Evolutionary conservation across 1,140 invertebrate species (phyloP), one percentile per base, ranked within the genome.

Genomic region (Camponotus vicinus): DNA sequence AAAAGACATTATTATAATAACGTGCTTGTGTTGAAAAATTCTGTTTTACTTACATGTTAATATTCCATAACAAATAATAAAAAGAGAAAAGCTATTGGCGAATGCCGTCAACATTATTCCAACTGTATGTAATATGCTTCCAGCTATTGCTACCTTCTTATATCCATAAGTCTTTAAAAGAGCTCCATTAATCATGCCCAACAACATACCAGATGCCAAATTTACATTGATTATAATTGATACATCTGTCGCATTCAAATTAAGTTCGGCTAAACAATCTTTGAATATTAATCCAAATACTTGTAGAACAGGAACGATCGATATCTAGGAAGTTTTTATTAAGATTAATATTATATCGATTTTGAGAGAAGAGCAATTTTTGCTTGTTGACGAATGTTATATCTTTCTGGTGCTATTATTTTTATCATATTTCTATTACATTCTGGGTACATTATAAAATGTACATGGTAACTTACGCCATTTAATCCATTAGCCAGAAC

Each of bases 231-330:
- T 95, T 32, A 96, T 95, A 34, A 96, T 89, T 5, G 95, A 94
- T 3, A 94, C 94, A 69, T 96, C 93, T 0, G 95, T 95, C 1
- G 94, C 94, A 21, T 93, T 92, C 18, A 96, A 85, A 3, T 96
- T 96, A 70, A 97, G 95, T 18, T 95, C 94, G 40, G 95, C 93
- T 37, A 97, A 95, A 85, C 96, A 96, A 73, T 96, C 95, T 45
- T 96, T 96, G 75, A 96, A 97, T 42, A 97, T 85, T 37, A 97
- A 93, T 6, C 96, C 97, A 83, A 97, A 97, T 2, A 96, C 96
- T 55, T 96, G 94, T 77, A 96, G 93, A 0, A 96, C 88, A 0
- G 96, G 95, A 9, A 96, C 91, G 0, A 95, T 94, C 3, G 96
- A 94, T 3, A 96, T 90, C 97, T 96, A 89, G 96, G 63, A 49